Conservation (phyloP, 2,888 invertebrate species). For the Nephrotoma guestfalica region DNA sequence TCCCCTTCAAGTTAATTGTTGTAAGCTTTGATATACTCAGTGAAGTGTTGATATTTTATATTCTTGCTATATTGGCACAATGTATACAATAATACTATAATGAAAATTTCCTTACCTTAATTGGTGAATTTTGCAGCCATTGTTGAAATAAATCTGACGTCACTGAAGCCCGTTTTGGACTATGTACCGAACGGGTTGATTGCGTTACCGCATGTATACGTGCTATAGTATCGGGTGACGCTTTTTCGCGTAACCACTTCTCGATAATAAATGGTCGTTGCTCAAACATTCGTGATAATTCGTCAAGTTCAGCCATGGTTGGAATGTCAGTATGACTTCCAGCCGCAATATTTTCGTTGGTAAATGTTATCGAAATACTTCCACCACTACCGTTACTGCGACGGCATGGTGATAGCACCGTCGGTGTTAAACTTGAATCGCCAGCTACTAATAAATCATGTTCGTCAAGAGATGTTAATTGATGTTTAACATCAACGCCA, state of each 20-base stretch:
- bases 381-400: background rate
- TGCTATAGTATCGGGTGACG: constrained; percentile 47
- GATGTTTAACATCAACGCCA: background rate
- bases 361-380: background rate
- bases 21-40: no score
- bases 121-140: constrained; percentile 60
- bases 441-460: background rate
- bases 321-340: background rate
- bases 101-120: constrained; percentile 38
- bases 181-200: constrained; percentile 33
- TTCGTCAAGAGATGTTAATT: background rate
- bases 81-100: no score
- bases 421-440: background rate
- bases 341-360: background rate
- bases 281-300: constrained; percentile 35
- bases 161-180: constrained; percentile 54
- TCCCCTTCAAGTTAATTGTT: no score
- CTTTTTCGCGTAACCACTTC: constrained; percentile 63
- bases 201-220: constrained; percentile 43
- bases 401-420: constrained; percentile 5
- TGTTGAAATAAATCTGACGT: constrained; percentile 74
- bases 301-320: constrained; percentile 23
- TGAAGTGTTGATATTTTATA: no score
- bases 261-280: constrained; percentile 55
- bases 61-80: no score